Base-by-base conservation (phyloP, 2,888 invertebrate species). In the Aporophyla lueneburgensis region DNA sequence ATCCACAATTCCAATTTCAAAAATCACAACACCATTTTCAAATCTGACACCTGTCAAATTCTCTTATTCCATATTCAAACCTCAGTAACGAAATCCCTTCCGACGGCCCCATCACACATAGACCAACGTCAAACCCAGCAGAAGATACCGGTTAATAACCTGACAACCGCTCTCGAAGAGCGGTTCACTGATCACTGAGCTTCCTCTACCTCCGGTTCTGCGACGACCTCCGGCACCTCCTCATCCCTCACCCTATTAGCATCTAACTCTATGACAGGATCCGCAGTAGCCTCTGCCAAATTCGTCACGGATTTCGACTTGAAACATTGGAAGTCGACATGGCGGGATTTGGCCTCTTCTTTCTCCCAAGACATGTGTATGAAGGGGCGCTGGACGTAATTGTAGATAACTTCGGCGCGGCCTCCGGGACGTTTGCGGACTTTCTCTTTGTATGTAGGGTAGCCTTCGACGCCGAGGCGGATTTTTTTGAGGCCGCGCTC, bases 341-440 rank as follows among this genome's bases (percentile, higher is more conserved):
- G 99, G 1, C 99, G 98, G 91, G 99, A 99, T 92, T 99, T 99
- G 0, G 99, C 99, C 91, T 99, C 99, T 92, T 99, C 99, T 91
- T 99, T 99, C 93, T 99, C 99, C 99, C 99, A 99, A 0, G 99
- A 99, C 98, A 99, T 99, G 92, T 99, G 99, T 72, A 99, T 99
- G 95, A 99, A 99, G 0, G 99, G 99, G 1, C 99, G 97, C 93
- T 99, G 99, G 0, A 99, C 99, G 94, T 99, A 99, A 96, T 99
- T 99, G 97, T 99, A 99, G 86, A 99, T 99, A 5, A 99, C 96
- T 96, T 99, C 99, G 0, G 99, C 98, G 6, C 99, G 97, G 0
- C 99, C 99, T 2, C 99, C 99, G 0, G 99, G 99, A 33, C 99
- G 97, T 91, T 99, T 98, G 95, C 99, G 99, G 1, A 99, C 98